Evolutionary conservation across 2,888 invertebrate species (phyloP), one percentile per base, ranked within the genome.

Genomic region (Teleogryllus oceanicus): DNA sequence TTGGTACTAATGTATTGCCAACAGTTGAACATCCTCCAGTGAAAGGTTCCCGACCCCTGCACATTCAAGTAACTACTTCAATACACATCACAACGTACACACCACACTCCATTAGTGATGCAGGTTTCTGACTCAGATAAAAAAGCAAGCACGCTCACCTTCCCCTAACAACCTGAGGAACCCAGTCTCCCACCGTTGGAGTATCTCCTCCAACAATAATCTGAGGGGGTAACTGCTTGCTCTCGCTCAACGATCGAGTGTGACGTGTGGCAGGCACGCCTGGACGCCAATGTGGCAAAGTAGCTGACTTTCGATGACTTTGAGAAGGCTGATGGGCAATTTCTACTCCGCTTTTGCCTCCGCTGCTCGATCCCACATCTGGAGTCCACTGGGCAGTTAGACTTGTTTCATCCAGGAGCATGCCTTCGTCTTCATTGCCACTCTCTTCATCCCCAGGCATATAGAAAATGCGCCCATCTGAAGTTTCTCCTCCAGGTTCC

Each of bases 181-280:
- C 49, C 80, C 80, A 80, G 20, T 79, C 80, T 50, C 62, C 20
- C 12, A 50, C 49, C 10, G 74, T 78, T 20, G 24, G 62, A 18
- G 49, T 11, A 1, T 77, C n/a, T 51, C 62, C 16, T 16, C 76
- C 74, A 2, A 76, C 20, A 8, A 74, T 21, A 51, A 49, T 21
- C 21, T 49, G 51, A 24, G 62, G 74, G 49, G 78, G 78, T 16
- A 80, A 18, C 78, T 82, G 80, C 82, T 85, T 85, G 79, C 85
- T 85, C 80, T 86, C 86, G 79, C 85, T 85, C 77, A 83, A 84
- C 81, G 85, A 85, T 51, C 85, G 83, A 37, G 83, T 82, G 81
- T 85, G 85, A 50, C 84, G 80, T 76, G 81, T 79, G 78, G 80
- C 74, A 24, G 50, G n/a, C 16, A 77, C 18, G 10, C 76, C 78